phyloP scores from a whole-genome alignment of 64 coral and sea anemone species.

The Montipora capricornis region DNA sequence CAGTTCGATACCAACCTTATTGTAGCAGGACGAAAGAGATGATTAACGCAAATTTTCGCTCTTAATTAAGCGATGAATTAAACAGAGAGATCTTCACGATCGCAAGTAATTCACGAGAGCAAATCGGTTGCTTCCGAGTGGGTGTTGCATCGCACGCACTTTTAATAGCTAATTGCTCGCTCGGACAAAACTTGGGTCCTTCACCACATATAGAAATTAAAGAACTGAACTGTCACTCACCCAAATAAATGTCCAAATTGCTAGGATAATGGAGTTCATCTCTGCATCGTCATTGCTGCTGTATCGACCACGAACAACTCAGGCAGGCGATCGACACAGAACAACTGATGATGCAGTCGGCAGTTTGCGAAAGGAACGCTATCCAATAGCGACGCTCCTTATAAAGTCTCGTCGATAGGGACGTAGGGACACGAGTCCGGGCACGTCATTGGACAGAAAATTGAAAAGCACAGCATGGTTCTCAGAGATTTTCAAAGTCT shows the following conservation, averaged over 20 bases:
- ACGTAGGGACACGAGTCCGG: not conserved
- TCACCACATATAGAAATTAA: not conserved
- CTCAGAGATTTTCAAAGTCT: not conserved
- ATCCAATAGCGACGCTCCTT: conserved; percentile 1
- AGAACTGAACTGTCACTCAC: conserved; percentile 3
- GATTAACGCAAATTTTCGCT: not conserved
- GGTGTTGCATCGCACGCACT: not conserved
- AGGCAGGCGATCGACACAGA: too few relatives aligned
- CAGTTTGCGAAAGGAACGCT: not conserved
- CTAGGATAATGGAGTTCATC: not conserved
- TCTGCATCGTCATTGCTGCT: not conserved
- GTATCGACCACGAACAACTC: too few relatives aligned
- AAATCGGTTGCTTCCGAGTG: not conserved
- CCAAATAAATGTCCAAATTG: not conserved
- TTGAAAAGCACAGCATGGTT: not conserved
- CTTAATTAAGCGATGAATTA: not conserved
- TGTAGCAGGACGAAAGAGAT: not conserved
- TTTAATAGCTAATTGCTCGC: not conserved
- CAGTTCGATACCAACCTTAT: not conserved
- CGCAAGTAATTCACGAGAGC: not conserved
- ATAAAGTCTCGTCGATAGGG: not conserved
- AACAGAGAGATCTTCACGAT: not conserved
- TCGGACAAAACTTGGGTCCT: not conserved
- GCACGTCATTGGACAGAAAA: not conserved
- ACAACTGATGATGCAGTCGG: not conserved